Conservation (phyloP, 2,888 invertebrate genomes). For the Bombyx huttoni region DNA sequence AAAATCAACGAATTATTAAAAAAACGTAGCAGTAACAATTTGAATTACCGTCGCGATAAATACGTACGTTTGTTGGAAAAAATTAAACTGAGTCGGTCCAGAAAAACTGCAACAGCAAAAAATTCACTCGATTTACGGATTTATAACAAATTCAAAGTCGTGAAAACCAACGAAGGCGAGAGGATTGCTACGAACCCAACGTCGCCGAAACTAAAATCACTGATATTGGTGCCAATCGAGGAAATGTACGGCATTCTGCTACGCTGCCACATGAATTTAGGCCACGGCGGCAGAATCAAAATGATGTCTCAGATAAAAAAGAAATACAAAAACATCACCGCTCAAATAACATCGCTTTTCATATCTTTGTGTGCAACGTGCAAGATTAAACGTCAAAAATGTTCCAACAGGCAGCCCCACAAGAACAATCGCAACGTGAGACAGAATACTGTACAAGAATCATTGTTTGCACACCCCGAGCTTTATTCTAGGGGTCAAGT, state of each 20-base stretch:
- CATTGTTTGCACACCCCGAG: constrained; percentile 18
- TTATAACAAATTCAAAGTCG: constrained; percentile 27
- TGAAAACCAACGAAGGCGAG: constrained; percentile 25
- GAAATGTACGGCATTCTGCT: constrained; percentile 41
- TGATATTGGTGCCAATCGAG: constrained; percentile 25
- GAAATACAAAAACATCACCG: constrained; percentile 34
- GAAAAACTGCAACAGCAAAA: constrained; percentile 6
- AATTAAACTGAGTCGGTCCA: constrained; percentile 17
- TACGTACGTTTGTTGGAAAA: constrained; percentile 24
- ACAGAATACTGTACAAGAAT: constrained; percentile 4
- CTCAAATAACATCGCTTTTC: constrained; percentile 30
- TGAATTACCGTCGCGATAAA: constrained; percentile 24
- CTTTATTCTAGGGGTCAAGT: constrained; percentile 35
- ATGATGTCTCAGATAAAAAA: constrained; percentile 31
- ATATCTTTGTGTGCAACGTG: constrained; percentile 30
- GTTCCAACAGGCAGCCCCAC: constrained; percentile 1
- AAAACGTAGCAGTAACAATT: constrained; percentile 23
- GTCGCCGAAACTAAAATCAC: constrained; percentile 1
- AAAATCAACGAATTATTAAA: constrained; percentile 21
- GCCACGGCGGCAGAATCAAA: constrained; percentile 33
- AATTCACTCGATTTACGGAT: constrained; percentile 24
- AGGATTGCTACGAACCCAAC: constrained; percentile 18
- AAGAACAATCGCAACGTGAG: constrained; percentile 7
- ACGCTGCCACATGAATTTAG: constrained; percentile 28
- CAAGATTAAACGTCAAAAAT: constrained; percentile 16